Evolutionary conservation across 2,797 vertebrate species (phyloP).

Genomic region (Ptychobarbus kaznakovi): DNA sequence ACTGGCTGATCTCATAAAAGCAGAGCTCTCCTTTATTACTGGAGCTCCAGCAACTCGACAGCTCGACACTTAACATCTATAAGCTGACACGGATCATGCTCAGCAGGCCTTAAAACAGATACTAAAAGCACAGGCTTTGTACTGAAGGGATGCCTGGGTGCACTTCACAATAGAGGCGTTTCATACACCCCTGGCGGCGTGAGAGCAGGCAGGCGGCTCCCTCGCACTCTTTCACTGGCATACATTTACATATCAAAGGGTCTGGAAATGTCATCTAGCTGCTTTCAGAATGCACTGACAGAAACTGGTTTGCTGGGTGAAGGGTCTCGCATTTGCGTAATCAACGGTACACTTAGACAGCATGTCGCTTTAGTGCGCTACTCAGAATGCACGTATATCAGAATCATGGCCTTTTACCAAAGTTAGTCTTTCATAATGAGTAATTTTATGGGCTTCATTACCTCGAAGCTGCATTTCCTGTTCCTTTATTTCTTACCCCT

Average conservation of each 20-base stretch:
- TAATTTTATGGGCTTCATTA: background rate
- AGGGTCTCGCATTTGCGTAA: slow-evolving; percentile 39
- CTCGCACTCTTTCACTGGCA: slow-evolving; percentile 2
- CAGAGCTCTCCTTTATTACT: slow-evolving; percentile 35
- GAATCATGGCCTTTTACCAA: slow-evolving; percentile 9
- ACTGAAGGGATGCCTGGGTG: slow-evolving; percentile 34
- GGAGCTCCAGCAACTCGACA: slow-evolving; percentile 25
- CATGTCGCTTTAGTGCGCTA: background rate
- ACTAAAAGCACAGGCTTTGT: slow-evolving; percentile 50
- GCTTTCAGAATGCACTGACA: slow-evolving; percentile 22
- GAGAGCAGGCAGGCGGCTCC: slow-evolving; percentile 12
- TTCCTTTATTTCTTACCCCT: background rate
- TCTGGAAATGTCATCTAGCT: slow-evolving; percentile 58
- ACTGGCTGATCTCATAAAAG: slow-evolving; percentile 31
- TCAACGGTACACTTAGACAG: slow-evolving; percentile 5
- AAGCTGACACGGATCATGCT: slow-evolving; percentile 30
- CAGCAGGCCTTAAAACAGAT: slow-evolving; percentile 39
- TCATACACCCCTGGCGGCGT: slow-evolving; percentile 31
- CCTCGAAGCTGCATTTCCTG: background rate
- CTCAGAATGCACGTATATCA: background rate
- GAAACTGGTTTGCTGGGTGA: slow-evolving; percentile 37
- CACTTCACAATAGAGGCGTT: slow-evolving; percentile 28
- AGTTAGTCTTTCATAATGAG: background rate
- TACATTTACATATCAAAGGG: slow-evolving; percentile 63
- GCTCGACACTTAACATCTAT: slow-evolving; percentile 51